Base-by-base conservation (phyloP, 2,888 invertebrate species). In the Tetranychus truncatus region DNA sequence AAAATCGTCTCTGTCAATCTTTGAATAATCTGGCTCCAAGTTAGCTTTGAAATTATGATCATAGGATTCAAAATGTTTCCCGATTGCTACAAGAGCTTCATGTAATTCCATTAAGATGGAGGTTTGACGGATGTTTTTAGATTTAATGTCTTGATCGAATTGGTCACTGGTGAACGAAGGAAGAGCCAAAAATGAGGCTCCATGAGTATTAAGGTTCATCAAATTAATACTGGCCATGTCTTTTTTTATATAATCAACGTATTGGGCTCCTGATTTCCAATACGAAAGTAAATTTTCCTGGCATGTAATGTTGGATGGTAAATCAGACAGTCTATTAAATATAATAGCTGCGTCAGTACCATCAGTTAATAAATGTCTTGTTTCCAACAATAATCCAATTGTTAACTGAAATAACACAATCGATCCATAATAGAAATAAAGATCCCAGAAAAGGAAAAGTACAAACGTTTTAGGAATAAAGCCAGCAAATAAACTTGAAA, bases 51-150 rank as follows among this genome's bases (percentile, higher is more conserved):
- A 83, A 84, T 91, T 92, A 65, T 93, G 92, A 84, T 96, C 95
- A 69, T 93, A 87, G 76, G 92, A 90, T 79, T 95, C 88, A 84
- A 99, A 99, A 84, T 99, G 96, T 46, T 95, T 87, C 34, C 94
- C 92, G 77, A 91, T 88, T 84, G 92, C 95, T 75, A 95, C 85
- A 80, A 97, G 94, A 46, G 95, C 92, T 85, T 99, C 96, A 79
- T 96, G 87, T 74, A 99, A 86, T 85, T 97, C 96, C n/a, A 99
- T 95, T 78, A 99, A 85, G 81, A 97, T 90, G 86, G 99, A 97
- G 80, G 99, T 99, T 85, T 97, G 97, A 78, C 91, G 89, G 74
- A 99, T 92, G 85, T 99, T 99, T 84, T 99, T 99, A 77, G 91
- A 92, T 82, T 95, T 90, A 18, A 90, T 86, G 81, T 89, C 89